These are phyloP conservation scores for Enteromius trimaculatus DNA, from an alignment of 2,797 vertebrate species.

Conservation along the genomic window DNA sequence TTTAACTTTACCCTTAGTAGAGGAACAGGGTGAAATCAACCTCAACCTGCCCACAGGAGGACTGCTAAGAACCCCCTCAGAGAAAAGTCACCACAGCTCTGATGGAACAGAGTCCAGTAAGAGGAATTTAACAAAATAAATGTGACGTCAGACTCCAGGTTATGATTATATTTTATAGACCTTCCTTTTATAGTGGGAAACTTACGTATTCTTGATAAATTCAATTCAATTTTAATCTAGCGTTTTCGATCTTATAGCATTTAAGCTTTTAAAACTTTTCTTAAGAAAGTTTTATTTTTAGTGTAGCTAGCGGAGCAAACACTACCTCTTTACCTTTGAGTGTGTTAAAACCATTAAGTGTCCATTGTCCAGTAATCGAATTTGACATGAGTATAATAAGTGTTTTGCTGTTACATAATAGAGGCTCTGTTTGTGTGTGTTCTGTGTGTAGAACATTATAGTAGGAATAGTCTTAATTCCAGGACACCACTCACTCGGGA, in stretches of 20 bases:
- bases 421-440: constrained; percentile 40
- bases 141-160: not conserved
- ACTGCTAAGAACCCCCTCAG: constrained; percentile 17
- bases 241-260: not conserved
- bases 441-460: constrained; percentile 48
- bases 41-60: constrained; percentile 6
- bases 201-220: not conserved
- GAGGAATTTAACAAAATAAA: constrained; percentile 11
- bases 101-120: constrained; percentile 54
- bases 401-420: not conserved
- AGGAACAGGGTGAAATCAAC: constrained; percentile 39
- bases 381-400: not conserved
- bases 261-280: not conserved
- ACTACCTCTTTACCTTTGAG: not conserved
- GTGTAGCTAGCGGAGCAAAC: not conserved
- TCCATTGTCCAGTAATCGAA: not conserved
- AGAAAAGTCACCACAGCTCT: constrained; percentile 47
- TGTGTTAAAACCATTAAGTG: not conserved
- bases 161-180: not conserved
- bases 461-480: constrained; percentile 55
- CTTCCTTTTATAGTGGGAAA: not conserved
- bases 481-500: constrained; percentile 54
- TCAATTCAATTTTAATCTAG: too few species aligned
- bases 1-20: constrained; percentile 46
- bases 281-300: not conserved